Evolutionary conservation across 2,797 vertebrate species (phyloP).

Genomic region (Pseudopleuronectes americanus): DNA sequence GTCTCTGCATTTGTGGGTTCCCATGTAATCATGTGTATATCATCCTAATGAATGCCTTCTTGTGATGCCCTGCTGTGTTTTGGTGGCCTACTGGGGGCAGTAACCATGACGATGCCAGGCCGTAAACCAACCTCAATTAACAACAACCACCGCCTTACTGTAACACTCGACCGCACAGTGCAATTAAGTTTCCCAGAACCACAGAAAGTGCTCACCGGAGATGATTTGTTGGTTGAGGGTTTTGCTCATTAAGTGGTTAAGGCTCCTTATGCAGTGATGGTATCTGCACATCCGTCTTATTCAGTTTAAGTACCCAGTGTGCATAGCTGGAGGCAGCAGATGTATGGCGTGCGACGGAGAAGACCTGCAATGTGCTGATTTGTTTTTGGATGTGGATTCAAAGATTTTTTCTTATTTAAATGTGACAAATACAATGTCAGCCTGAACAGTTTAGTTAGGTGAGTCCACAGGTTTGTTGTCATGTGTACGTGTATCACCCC

Average conservation of each 20-base stretch:
- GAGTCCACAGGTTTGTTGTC: too few relatives aligned
- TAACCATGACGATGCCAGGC: slow-evolving; percentile 66
- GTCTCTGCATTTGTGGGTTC: not conserved
- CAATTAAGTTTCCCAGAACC: slow-evolving; percentile 48
- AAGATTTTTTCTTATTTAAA: too few relatives aligned
- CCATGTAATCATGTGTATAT: slow-evolving; percentile 2
- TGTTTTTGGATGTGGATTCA: too few relatives aligned
- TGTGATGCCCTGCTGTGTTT: slow-evolving; percentile 21
- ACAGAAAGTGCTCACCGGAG: slow-evolving; percentile 31
- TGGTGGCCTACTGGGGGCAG: slow-evolving; percentile 41
- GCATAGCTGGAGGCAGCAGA: too few relatives aligned
- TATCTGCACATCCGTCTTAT: not conserved
- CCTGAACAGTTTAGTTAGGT: too few relatives aligned
- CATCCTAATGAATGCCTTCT: slow-evolving; percentile 15
- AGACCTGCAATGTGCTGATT: too few relatives aligned
- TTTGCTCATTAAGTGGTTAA: slow-evolving; percentile 15
- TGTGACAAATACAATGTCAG: too few relatives aligned
- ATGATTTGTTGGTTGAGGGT: slow-evolving; percentile 34
- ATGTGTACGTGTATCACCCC: too few relatives aligned
- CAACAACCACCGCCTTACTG: slow-evolving; percentile 63
- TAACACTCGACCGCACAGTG: slow-evolving; percentile 42
- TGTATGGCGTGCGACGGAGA: too few relatives aligned
- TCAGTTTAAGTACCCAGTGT: not conserved
- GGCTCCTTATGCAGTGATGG: not conserved
- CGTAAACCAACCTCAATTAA: slow-evolving; percentile 67